Evolutionary conservation across 1,140 invertebrate species (phyloP).

Genomic region (Platyura marginata): DNA sequence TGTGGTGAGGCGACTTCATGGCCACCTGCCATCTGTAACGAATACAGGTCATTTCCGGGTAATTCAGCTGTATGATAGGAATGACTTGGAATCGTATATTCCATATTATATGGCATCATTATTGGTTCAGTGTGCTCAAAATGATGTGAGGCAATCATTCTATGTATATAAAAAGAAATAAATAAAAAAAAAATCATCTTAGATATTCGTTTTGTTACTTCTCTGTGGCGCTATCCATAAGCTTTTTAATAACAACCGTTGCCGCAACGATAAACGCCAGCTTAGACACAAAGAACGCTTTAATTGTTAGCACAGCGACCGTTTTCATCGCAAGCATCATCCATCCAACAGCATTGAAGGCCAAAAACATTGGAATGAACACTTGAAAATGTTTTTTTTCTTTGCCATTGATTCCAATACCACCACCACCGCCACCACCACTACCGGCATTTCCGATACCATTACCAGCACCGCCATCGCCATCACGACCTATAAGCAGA

Average conservation of each 20-base stretch:
- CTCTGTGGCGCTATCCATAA: slow-evolving; percentile 28
- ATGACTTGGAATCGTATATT: slow-evolving; percentile 14
- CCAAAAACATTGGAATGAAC: slow-evolving; percentile 37
- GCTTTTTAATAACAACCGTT: slow-evolving; percentile 33
- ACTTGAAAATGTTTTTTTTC: slow-evolving; percentile 35
- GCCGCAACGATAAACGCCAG: slow-evolving; percentile 35
- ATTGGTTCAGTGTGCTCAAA: neutral
- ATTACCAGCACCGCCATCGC: neutral
- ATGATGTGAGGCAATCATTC: neutral
- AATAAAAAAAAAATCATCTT: neutral
- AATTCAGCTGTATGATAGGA: slow-evolving; percentile 10
- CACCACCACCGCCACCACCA: slow-evolving; percentile 12
- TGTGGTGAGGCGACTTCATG: neutral
- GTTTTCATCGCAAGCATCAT: slow-evolving; percentile 33
- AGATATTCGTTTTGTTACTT: slow-evolving; percentile 8
- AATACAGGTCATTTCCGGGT: slow-evolving; percentile 3
- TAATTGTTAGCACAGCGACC: slow-evolving; percentile 35
- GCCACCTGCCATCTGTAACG: neutral
- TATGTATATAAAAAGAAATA: neutral
- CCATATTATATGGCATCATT: slow-evolving; percentile 22
- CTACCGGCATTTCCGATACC: slow-evolving; percentile 27
- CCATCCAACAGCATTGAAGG: slow-evolving; percentile 37
- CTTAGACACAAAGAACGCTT: slow-evolving; percentile 39
- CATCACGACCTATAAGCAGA: slow-evolving; percentile 7
- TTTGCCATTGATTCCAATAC: slow-evolving; percentile 9